phyloP scores from a whole-genome alignment of 2,888 invertebrate species.

The Apodemia hepburni region DNA sequence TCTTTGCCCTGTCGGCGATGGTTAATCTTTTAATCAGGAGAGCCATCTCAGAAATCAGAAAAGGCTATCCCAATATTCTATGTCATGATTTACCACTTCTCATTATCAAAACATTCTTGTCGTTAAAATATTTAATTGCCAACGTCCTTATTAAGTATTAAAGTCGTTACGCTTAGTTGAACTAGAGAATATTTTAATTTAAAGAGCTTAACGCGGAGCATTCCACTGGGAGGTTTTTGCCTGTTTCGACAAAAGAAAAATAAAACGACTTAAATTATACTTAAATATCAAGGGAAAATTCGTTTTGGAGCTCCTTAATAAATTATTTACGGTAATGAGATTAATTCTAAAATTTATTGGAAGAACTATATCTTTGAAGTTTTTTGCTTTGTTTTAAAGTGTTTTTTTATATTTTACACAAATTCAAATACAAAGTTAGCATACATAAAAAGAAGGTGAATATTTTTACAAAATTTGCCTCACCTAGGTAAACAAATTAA shows the following conservation, averaged over 20 bases:
- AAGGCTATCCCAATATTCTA: no score
- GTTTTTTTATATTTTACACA: neutral
- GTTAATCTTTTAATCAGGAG: no score
- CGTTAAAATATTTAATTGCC: neutral
- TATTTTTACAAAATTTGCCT: no score
- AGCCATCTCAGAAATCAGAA: no score
- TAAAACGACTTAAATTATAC: neutral
- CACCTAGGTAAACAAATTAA: no score
- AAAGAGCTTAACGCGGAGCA: conserved; percentile 3
- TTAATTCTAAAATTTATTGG: neutral
- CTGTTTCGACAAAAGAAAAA: conserved; percentile 7
- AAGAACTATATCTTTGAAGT: conserved; percentile 3
- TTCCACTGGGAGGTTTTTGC: conserved; percentile 10
- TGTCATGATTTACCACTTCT: neutral
- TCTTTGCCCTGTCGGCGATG: no score
- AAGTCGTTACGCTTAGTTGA: conserved; percentile 11
- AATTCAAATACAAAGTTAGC: no score
- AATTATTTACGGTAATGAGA: conserved; percentile 6
- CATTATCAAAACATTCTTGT: neutral
- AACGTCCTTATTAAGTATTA: conserved; percentile 6
- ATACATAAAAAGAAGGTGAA: no score
- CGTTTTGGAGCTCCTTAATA: neutral
- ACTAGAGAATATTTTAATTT: conserved; percentile 13
- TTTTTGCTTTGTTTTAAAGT: neutral
- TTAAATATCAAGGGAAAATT: conserved; percentile 5